Percentiles rank a stretch among this genome's conserved stretches.
phyloP scores from a whole-genome alignment of 2,888 invertebrate species.

The Eilema caniola region DNA sequence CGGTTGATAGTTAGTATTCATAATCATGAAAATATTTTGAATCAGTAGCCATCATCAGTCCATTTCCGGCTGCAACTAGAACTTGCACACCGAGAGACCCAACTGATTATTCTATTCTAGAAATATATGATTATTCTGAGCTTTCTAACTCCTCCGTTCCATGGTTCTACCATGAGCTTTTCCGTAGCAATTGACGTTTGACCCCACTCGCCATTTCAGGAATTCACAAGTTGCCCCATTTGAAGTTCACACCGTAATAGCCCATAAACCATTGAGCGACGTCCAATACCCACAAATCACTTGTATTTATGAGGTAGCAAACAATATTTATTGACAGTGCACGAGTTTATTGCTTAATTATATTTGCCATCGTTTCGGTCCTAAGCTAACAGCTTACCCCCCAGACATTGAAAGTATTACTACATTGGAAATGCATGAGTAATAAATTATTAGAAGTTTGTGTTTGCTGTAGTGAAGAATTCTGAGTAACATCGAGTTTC shows the following conservation, averaged over 20 bases:
- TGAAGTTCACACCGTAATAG: constrained; percentile 1
- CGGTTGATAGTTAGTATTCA: too few species aligned
- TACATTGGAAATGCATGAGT: neutral
- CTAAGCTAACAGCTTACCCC: constrained; percentile 35
- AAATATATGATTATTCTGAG: too few species aligned
- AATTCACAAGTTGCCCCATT: neutral
- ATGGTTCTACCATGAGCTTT: too few species aligned
- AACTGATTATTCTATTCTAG: too few species aligned
- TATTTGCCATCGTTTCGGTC: constrained; percentile 21
- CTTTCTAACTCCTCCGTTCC: too few species aligned
- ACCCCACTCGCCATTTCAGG: too few species aligned
- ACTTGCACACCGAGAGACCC: too few species aligned
- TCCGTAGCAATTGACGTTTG: too few species aligned
- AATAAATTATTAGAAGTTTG: neutral
- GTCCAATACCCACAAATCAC: constrained; percentile 16
- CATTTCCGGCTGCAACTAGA: too few species aligned
- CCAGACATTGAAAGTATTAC: constrained; percentile 17
- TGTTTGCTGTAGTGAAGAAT: neutral
- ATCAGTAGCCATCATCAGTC: too few species aligned
- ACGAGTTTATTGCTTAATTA: constrained; percentile 39
- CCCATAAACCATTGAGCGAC: constrained; percentile 1
- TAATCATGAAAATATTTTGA: too few species aligned
- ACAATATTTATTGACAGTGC: constrained; percentile 34
- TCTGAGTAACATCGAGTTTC: too few species aligned
- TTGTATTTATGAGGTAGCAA: constrained; percentile 29